These are phyloP conservation scores for Tringa solitaria DNA, from an alignment of 2,113 vertebrate species.

Conservation along the genomic window DNA sequence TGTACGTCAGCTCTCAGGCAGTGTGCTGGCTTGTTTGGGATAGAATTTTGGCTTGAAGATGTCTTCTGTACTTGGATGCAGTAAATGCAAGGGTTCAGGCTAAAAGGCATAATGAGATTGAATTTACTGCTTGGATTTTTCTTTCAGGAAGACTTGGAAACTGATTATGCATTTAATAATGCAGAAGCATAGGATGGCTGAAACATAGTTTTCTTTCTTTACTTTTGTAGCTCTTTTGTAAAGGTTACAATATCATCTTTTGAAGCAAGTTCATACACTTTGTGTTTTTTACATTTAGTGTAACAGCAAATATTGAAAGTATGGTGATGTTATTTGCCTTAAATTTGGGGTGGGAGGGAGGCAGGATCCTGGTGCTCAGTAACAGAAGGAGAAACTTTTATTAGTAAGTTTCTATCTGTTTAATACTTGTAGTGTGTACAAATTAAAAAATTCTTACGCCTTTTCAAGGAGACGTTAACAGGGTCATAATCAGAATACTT, in stretches of 20 bases:
- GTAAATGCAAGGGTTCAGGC: not conserved
- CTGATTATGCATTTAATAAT: constrained; percentile 35
- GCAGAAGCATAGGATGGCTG: not conserved
- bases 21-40: not conserved
- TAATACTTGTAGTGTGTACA: not conserved
- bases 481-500: not conserved
- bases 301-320: constrained; percentile 27
- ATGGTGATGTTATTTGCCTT: constrained; percentile 1
- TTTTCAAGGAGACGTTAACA: not conserved
- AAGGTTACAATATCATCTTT: constrained; percentile 29
- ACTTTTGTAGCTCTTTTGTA: constrained; percentile 18
- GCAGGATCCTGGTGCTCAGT: not conserved
- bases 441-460: not conserved
- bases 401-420: not conserved
- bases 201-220: constrained; percentile 10
- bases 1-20: not conserved
- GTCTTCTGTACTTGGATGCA: not conserved
- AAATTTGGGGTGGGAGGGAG: not conserved
- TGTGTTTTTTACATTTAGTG: not conserved
- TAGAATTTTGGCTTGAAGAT: not conserved
- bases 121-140: not conserved
- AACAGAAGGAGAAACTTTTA: not conserved
- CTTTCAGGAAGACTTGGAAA: not conserved
- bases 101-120: not conserved
- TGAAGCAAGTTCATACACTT: not conserved